Conservation (phyloP, 2,888 invertebrate species). For the Cephus sareptanus region DNA sequence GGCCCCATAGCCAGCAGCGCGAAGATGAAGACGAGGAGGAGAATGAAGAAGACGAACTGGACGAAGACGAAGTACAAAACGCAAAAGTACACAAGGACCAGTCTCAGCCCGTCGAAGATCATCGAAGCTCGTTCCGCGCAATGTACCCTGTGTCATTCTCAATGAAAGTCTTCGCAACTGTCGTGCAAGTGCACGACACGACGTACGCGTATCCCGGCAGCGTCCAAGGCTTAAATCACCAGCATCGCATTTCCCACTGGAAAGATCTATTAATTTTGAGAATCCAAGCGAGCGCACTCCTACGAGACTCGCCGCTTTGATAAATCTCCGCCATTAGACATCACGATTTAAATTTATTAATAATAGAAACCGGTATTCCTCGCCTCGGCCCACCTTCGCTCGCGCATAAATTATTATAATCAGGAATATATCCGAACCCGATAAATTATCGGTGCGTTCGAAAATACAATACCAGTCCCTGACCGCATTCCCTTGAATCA, state of each 20-base stretch:
- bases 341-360: conserved; percentile 59
- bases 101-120: background rate
- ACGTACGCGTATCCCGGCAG: background rate
- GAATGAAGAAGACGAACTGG: background rate
- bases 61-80: background rate
- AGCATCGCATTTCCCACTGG: conserved; percentile 23
- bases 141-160: background rate
- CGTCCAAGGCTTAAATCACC: conserved; percentile 17
- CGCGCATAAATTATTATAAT: conserved; percentile 59
- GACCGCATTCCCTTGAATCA: background rate
- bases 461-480: conserved; percentile 13
- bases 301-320: conserved; percentile 35
- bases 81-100: background rate
- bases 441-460: conserved; percentile 48
- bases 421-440: conserved; percentile 51
- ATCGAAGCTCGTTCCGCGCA: background rate
- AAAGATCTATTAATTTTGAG: conserved; percentile 24
- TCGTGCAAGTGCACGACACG: background rate
- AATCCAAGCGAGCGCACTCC: conserved; percentile 17
- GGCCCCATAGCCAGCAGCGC: conserved; percentile 10
- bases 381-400: conserved; percentile 21
- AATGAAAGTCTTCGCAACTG: background rate
- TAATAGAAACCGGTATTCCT: conserved; percentile 57
- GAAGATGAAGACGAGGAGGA: background rate
- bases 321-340: conserved; percentile 46